Evolutionary conservation across 2,888 invertebrate species (phyloP).

Genomic region (Rhamphomyia laevipes): DNA sequence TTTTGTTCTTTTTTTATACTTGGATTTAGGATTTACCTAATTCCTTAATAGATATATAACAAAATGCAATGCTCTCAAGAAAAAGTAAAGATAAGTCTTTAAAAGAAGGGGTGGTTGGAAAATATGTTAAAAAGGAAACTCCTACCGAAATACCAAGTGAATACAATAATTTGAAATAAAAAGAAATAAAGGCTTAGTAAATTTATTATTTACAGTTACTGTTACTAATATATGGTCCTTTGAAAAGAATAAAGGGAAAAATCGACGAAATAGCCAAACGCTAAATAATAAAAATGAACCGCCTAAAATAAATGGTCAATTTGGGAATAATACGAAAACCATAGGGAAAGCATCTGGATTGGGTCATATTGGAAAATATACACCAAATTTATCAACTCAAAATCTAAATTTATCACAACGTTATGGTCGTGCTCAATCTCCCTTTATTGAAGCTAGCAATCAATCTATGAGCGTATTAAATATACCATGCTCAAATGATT

Average conservation of each 20-base stretch:
- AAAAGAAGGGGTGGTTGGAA: too few species aligned
- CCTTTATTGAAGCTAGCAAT: slow-evolving; percentile 19
- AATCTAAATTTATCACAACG: slow-evolving; percentile 21
- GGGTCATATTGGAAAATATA: slow-evolving; percentile 73
- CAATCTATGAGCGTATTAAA: slow-evolving; percentile 9
- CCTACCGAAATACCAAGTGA: too few species aligned
- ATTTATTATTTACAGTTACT: slow-evolving; percentile 45
- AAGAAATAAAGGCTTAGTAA: slow-evolving; percentile 15
- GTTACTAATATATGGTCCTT: slow-evolving; percentile 85
- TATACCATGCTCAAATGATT: slow-evolving; percentile 11
- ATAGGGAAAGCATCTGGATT: slow-evolving; percentile 51
- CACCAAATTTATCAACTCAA: slow-evolving; percentile 45
- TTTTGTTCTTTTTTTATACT: too few species aligned
- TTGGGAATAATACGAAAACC: slow-evolving; percentile 56
- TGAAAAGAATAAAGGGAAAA: slow-evolving; percentile 41
- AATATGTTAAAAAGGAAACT: too few species aligned
- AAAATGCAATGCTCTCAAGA: too few species aligned
- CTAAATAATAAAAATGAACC: slow-evolving; percentile 13
- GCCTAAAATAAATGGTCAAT: slow-evolving; percentile 42
- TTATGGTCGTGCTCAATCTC: slow-evolving; percentile 28
- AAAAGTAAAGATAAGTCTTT: too few species aligned
- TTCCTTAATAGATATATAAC: too few species aligned
- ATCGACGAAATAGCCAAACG: slow-evolving; percentile 21
- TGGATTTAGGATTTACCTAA: too few species aligned
- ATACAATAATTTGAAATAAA: slow-evolving; percentile 23